These are phyloP conservation scores for Capreolus pygargus DNA, from an alignment of 2,113 vertebrate species.

Conservation along the genomic window DNA sequence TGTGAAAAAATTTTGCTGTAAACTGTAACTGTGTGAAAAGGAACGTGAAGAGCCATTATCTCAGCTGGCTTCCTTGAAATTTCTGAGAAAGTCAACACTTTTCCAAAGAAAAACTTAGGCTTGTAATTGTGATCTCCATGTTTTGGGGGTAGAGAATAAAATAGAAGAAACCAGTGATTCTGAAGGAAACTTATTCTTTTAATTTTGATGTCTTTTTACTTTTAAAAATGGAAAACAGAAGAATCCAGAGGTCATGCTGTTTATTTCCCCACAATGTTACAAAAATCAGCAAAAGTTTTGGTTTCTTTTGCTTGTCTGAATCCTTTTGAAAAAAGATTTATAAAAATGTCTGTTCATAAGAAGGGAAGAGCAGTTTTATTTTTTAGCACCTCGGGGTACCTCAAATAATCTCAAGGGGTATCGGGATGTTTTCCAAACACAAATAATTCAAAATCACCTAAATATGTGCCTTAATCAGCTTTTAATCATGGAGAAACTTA, in stretches of 20 bases:
- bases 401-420: neutral
- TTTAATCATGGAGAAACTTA: slow-evolving; percentile 27
- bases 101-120: neutral
- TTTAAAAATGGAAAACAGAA: neutral
- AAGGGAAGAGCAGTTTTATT: neutral
- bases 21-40: slow-evolving; percentile 41
- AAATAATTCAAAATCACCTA: slow-evolving; percentile 43
- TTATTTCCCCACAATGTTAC: neutral
- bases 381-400: neutral
- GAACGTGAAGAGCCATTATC: slow-evolving; percentile 3
- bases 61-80: slow-evolving; percentile 38
- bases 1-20: neutral
- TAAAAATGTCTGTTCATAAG: neutral
- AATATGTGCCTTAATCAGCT: neutral
- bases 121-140: slow-evolving; percentile 22
- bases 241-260: neutral
- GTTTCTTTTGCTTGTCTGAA: slow-evolving; percentile 5
- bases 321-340: neutral
- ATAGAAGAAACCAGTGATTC: slow-evolving; percentile 9
- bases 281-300: slow-evolving; percentile 17
- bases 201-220: neutral
- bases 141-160: neutral
- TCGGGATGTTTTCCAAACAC: slow-evolving; percentile 15
- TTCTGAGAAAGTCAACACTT: slow-evolving; percentile 43
- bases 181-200: slow-evolving; percentile 3